Conservation (phyloP, 2,888 invertebrate species). For the Campoletis raptor region DNA sequence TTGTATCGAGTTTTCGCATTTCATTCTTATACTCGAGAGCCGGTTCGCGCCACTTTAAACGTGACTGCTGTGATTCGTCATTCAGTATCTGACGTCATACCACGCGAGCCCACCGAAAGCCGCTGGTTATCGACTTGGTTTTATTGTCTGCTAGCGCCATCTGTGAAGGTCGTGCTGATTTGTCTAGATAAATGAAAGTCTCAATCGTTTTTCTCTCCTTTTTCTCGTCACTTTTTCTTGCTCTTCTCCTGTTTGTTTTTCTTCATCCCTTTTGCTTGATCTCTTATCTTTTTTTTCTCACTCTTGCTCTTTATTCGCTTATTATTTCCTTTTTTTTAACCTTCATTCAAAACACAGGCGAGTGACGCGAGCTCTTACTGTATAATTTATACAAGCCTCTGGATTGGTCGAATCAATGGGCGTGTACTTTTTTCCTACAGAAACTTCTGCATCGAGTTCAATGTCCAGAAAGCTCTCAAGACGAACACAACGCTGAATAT, state of each 20-base stretch:
- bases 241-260: background rate
- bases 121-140: conserved; percentile 26
- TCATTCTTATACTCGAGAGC: conserved; percentile 11
- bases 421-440: conserved; percentile 44
- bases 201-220: background rate
- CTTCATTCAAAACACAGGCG: background rate
- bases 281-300: background rate
- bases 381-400: background rate
- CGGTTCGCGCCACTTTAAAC: conserved; percentile 8
- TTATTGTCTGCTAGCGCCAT: conserved; percentile 12
- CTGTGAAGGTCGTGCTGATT: background rate
- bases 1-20: conserved; percentile 44
- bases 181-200: background rate
- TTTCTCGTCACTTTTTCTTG: background rate
- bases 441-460: background rate
- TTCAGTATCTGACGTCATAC: conserved; percentile 42
- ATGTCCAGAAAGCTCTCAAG: conserved; percentile 13
- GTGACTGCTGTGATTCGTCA: conserved; percentile 5
- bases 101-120: conserved; percentile 2
- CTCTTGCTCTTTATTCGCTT: background rate
- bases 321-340: background rate
- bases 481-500: conserved; percentile 20
- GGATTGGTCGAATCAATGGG: conserved; percentile 74
- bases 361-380: too few relatives aligned
- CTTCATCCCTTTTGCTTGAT: background rate